Evolutionary conservation across 1,140 invertebrate species (phyloP), one percentile per base, ranked within the genome.

Genomic region (Drosophila pandora): DNA sequence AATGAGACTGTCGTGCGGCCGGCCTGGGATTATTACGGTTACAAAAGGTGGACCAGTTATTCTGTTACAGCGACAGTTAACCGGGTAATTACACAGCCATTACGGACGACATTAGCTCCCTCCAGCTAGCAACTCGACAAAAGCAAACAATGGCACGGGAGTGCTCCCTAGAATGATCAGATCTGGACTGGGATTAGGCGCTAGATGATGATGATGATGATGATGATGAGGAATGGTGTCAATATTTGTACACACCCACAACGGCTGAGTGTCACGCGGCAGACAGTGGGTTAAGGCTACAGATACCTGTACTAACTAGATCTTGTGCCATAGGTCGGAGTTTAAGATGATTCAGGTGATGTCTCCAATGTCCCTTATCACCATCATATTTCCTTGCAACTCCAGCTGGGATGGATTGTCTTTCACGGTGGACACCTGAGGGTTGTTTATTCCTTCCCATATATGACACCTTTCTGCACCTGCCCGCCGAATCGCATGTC

Each of bases 1-100:
- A 84, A 85, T 80, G 67, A 74, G 60, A 60, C 45, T 80, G 70
- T 63, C 81, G 73, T 84, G 76, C 47, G 55, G 47, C 34, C 28
- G 48, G 17, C 17, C 17, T 17, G 17, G 67, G 57, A 65, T 49
- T 73, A 73, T 73, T 73, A 73, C 70, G 70, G 22, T 62, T 62
- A 72, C 68, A 73, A 69, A 67, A 69, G 62, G 62, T 50, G 21
- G 13, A 30, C 13, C 37, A 49, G 58, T 65, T 62, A 71, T 67
- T 67, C 39, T 65, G 63, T 73, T 63, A 61, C 61, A 43, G 41
- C 41, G 41, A 13, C 41, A 63, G 62, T 71, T 59, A 67, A 37
- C 68, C 47, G 32, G 49, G 65, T 54, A 78, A 82, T 82, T 67
- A 61, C 54, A 67, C 45, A 73, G 39, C 49, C 30, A 81, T 82